These are phyloP conservation scores for Manis javanica DNA, from an alignment of 2,797 vertebrate genomes.

Conservation along the genomic window DNA sequence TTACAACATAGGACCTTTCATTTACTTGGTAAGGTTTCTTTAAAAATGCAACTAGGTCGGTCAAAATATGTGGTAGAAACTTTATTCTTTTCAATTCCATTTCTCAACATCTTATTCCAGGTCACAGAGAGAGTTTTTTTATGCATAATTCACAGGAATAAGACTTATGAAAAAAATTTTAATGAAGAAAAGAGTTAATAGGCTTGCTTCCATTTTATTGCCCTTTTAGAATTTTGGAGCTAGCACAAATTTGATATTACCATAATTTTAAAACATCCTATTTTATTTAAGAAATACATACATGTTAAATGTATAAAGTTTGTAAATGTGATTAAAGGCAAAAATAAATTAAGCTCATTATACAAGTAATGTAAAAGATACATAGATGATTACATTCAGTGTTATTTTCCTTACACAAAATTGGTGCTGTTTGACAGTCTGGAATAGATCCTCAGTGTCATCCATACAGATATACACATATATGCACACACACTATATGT, in stretches of 20 bases:
- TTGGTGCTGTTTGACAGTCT: not conserved
- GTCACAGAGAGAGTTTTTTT: not conserved
- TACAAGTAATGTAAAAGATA: not conserved
- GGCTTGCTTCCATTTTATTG: not conserved
- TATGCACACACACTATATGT: not conserved
- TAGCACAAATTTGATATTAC: not conserved
- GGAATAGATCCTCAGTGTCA: not conserved
- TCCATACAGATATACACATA: not conserved
- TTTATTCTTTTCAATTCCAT: not conserved
- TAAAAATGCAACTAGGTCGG: not conserved
- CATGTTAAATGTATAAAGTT: not conserved
- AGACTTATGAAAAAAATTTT: not conserved
- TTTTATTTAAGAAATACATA: not conserved
- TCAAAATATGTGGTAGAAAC: not conserved
- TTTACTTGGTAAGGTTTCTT: not conserved
- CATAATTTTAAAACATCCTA: not conserved
- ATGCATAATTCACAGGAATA: not conserved
- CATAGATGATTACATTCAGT: not conserved
- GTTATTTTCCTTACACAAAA: slow-evolving; percentile 7
- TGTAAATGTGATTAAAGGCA: not conserved
- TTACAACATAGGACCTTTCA: not conserved
- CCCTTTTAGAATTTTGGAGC: not conserved
- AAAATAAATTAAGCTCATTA: not conserved
- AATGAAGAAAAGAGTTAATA: not conserved
- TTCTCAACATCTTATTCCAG: not conserved